A percentile compares a stretch with the other conserved stretches of the same genome.
These are phyloP conservation scores for Helicoverpa assulta DNA, from an alignment of 2,888 invertebrate genomes.

Conservation along the genomic window DNA sequence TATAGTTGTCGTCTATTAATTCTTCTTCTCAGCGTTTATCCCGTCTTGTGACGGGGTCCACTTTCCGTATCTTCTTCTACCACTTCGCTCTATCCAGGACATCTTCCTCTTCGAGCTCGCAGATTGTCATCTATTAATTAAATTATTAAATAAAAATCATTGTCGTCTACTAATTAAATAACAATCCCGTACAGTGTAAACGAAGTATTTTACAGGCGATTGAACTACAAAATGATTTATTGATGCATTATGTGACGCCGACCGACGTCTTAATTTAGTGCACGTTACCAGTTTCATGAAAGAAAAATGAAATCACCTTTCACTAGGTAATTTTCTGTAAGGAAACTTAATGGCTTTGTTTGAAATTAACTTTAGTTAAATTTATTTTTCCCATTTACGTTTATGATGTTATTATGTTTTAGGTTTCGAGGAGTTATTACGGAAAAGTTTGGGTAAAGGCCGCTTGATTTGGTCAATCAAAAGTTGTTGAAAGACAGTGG, in stretches of 20 bases:
- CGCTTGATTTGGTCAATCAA: too few species aligned
- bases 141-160: too few species aligned
- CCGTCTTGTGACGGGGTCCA: too few species aligned
- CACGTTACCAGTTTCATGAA: slow-evolving; percentile 58
- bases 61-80: too few species aligned
- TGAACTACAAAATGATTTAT: slow-evolving; percentile 74
- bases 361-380: slow-evolving; percentile 5
- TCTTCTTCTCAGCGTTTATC: too few species aligned
- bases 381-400: background rate
- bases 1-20: too few species aligned
- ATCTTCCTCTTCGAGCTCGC: too few species aligned
- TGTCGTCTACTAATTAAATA: background rate
- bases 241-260: slow-evolving; percentile 72
- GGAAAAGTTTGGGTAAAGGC: too few species aligned
- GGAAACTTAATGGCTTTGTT: slow-evolving; percentile 18
- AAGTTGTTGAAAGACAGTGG: too few species aligned
- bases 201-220: slow-evolving; percentile 61
- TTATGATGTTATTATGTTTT: background rate
- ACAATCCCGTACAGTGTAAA: slow-evolving; percentile 40
- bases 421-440: background rate
- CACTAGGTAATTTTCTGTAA: slow-evolving; percentile 44
- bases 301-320: slow-evolving; percentile 44
- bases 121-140: too few species aligned
- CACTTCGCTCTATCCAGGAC: too few species aligned
- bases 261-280: slow-evolving; percentile 77